These are phyloP conservation scores for Zonitis immaculata DNA, from an alignment of 2,888 invertebrate genomes.

Conservation along the genomic window DNA sequence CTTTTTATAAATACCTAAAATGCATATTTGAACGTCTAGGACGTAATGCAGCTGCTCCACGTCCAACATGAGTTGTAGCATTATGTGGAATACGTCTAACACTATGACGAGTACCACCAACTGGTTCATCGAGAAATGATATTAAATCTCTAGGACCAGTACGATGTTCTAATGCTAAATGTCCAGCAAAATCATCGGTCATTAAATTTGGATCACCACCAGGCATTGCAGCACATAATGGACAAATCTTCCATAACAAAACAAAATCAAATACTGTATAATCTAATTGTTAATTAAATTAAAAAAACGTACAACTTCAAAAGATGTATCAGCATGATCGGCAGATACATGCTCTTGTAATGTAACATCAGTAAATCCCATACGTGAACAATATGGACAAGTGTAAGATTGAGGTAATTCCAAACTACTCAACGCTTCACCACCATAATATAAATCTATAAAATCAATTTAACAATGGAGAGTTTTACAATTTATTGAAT, in stretches of 20 bases:
- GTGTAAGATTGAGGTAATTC: conserved; percentile 96
- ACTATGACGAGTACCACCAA: conserved; percentile 54
- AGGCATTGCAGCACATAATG: conserved; percentile 93
- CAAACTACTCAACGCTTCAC: conserved; percentile 81
- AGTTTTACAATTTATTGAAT: conserved; percentile 2
- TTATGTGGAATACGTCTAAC: conserved; percentile 48
- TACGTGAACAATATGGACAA: conserved; percentile 94
- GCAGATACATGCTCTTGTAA: conserved; percentile 87
- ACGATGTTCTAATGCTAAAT: conserved; percentile 91
- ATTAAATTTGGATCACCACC: conserved; percentile 97
- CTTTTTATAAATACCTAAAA: conserved; percentile 59
- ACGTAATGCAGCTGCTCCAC: conserved; percentile 50
- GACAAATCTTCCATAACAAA: conserved; percentile 69
- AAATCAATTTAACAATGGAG: too few species aligned
- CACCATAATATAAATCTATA: conserved; percentile 90
- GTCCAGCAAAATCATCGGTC: conserved; percentile 96
- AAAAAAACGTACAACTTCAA: conserved; percentile 69
- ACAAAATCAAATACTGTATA: neutral
- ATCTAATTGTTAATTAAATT: neutral
- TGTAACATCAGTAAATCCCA: conserved; percentile 91
- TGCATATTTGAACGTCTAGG: conserved; percentile 91
- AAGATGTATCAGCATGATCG: conserved; percentile 86
- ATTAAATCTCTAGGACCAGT: conserved; percentile 77
- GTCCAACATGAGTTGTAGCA: conserved; percentile 32
- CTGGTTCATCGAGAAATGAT: conserved; percentile 89